These are phyloP conservation scores for Falco cherrug DNA, from an alignment of 2,797 vertebrate genomes.

Conservation along the genomic window DNA sequence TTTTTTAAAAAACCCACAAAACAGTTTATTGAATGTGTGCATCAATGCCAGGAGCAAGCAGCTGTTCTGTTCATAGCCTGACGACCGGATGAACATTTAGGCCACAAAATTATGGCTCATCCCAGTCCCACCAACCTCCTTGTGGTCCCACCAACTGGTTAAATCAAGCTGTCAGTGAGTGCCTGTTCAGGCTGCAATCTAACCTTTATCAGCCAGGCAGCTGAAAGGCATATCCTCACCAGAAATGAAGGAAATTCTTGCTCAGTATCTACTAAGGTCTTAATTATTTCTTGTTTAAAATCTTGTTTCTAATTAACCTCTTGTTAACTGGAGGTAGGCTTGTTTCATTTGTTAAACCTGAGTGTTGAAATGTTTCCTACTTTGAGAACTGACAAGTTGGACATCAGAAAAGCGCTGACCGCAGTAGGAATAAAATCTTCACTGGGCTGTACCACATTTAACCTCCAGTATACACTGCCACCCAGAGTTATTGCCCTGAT, in stretches of 20 bases:
- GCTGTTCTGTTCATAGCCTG: neutral
- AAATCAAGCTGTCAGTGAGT: neutral
- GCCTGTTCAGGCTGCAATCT: neutral
- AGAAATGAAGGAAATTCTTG: neutral
- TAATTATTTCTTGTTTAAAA: neutral
- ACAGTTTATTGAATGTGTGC: rapidly evolving
- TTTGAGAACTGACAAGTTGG: neutral
- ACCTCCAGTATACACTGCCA: neutral
- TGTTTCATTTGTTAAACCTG: neutral
- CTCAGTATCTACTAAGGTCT: neutral
- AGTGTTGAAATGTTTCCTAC: neutral
- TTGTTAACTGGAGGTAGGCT: neutral
- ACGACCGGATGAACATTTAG: neutral
- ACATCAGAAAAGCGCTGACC: neutral
- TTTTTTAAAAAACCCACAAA: neutral
- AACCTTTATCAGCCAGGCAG: neutral
- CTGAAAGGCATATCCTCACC: neutral
- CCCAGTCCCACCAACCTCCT: neutral
- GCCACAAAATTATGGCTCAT: neutral
- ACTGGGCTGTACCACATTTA: neutral
- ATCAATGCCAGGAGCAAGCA: neutral
- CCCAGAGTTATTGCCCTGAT: neutral
- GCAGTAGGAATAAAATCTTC: neutral
- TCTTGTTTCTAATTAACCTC: neutral
- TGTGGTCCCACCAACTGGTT: neutral